Base-by-base conservation (phyloP, 2,888 invertebrate species). In the Melanostoma mellinum region DNA sequence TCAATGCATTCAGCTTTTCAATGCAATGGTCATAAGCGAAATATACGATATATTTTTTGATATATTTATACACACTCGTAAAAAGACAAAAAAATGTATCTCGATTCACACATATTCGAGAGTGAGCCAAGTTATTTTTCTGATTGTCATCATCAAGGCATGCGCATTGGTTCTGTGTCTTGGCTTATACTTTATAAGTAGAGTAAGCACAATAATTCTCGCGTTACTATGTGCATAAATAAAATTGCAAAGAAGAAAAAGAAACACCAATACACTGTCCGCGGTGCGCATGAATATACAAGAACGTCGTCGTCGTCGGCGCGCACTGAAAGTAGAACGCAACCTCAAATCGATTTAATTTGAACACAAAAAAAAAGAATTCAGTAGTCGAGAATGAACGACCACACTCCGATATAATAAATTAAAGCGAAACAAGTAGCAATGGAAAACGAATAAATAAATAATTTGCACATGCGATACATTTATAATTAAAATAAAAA, bases 341-440 rank as follows among this genome's bases (percentile, higher is more conserved):
- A 81, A 77, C 81, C 81, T 81, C 81, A 81, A 81, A 77, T 81
- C 53, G 55, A 72, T 76, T 81, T 81, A 52, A 81, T 76, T 76
- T 75, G n/a, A 20, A 20, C 20, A 20, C 20, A 0, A 20, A n/a
- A 68, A 81, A 42, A 67, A 44, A 79, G 60, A 60, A 36, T 81
- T 81, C 58, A 73, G 52, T 60, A 36, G 32, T 55, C 9, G 30
- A 20, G 20, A 40, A 53, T n/a, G n/a, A 2, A 32, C 36, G 10
- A 1, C 35, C 40, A 10, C 53, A 65, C 36, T 32, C 9, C 55
- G 75, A 60, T 72, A 71, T 67, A 77, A 77, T 81, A 81, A 71
- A 76, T 72, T 48, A 71, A 71, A 71, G 61, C 65, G 42, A 65
- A 60, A 58, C 68, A 63, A 63, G 40, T 63, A 20, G 36, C 50